Conservation (phyloP, 1,140 invertebrate species). For the Lordiphosa mommai region DNA sequence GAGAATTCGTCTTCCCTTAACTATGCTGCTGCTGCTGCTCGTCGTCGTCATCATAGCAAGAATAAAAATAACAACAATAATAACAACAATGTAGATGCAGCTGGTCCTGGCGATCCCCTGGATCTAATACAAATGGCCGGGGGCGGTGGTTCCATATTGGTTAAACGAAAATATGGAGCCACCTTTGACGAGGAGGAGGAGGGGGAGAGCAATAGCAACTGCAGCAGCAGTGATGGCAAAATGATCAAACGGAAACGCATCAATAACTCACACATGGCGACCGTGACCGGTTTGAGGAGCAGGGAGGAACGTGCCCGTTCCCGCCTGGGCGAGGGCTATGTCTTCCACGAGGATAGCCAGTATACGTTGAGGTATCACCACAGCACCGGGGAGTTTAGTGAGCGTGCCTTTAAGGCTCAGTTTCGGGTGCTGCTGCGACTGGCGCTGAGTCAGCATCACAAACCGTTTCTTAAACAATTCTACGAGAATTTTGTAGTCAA, state of each 20-base stretch:
- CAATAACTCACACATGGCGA: slow-evolving; percentile 40
- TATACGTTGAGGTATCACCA: slow-evolving; percentile 71
- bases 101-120: slow-evolving; percentile 52
- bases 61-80: slow-evolving; percentile 4
- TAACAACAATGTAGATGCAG: slow-evolving; percentile 41
- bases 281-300: slow-evolving; percentile 18
- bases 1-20: slow-evolving; percentile 70
- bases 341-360: slow-evolving; percentile 67
- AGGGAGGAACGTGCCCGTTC: slow-evolving; percentile 33
- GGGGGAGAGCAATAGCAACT: slow-evolving; percentile 34
- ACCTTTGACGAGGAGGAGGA: slow-evolving; percentile 32
- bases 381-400: slow-evolving; percentile 73
- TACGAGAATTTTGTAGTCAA: slow-evolving; percentile 69
- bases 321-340: slow-evolving; percentile 61
- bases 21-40: slow-evolving; percentile 31
- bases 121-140: slow-evolving; percentile 58
- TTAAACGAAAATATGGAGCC: slow-evolving; percentile 57
- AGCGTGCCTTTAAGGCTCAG: slow-evolving; percentile 69
- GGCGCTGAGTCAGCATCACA: slow-evolving; percentile 65
- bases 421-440: slow-evolving; percentile 61
- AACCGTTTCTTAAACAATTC: slow-evolving; percentile 72
- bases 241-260: slow-evolving; percentile 52
- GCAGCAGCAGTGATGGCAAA: slow-evolving; percentile 24
- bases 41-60: too few species aligned
- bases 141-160: slow-evolving; percentile 31